These are phyloP conservation scores for Ylistrum balloti DNA, from an alignment of 1,140 invertebrate genomes.

Conservation along the genomic window DNA sequence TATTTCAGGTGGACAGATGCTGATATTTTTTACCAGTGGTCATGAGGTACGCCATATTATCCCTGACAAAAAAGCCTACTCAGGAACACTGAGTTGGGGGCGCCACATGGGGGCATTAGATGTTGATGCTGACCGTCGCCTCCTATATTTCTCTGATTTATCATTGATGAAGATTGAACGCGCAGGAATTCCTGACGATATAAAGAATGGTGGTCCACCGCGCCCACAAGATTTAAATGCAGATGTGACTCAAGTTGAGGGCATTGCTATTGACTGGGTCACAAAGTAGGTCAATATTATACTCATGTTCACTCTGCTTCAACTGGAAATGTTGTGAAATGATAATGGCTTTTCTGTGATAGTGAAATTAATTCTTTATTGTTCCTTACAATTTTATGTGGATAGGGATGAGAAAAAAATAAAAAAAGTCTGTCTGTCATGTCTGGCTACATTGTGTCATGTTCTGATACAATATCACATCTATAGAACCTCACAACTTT, in stretches of 20 bases:
- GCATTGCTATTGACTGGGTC: constrained; percentile 95
- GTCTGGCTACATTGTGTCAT: too few species aligned
- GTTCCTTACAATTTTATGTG: too few species aligned
- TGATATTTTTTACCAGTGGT: constrained; percentile 90
- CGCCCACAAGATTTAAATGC: constrained; percentile 94
- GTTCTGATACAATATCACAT: too few species aligned
- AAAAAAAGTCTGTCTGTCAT: too few species aligned
- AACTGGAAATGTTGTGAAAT: too few species aligned
- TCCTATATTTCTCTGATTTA: constrained; percentile 96
- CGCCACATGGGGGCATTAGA: constrained; percentile 94
- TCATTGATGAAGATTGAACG: constrained; percentile 94
- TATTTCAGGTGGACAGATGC: constrained; percentile 62
- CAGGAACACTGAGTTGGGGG: constrained; percentile 88
- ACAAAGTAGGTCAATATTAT: too few species aligned
- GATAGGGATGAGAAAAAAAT: too few species aligned
- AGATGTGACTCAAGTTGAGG: constrained; percentile 89
- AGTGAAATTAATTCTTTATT: too few species aligned
- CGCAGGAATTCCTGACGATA: constrained; percentile 91
- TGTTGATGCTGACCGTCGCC: constrained; percentile 89
- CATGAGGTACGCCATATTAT: constrained; percentile 92
- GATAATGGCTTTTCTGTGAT: too few species aligned
- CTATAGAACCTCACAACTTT: too few species aligned
- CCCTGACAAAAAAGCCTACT: constrained; percentile 88
- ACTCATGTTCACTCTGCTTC: too few species aligned
- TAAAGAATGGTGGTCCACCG: constrained; percentile 87